Base-by-base conservation (phyloP, 1,140 invertebrate species). In the Dolichoris vasculosae region DNA sequence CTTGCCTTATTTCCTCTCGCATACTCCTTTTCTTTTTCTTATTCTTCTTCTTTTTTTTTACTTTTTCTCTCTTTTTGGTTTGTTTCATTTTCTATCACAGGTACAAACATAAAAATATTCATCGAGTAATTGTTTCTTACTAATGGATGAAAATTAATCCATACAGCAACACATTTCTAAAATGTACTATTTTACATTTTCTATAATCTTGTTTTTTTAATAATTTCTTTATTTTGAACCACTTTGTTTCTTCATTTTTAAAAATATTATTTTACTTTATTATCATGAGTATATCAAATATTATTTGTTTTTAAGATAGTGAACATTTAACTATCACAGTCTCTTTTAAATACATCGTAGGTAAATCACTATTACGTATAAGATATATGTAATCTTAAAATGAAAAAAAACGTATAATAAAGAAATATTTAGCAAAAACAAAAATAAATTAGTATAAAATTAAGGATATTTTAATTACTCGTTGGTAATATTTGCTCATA, bases 111-210 rank as follows among this genome's bases (percentile, higher is more conserved):
- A 51, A 9, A 51, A 9, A 17, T 51, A 51, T 51, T 9, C 17
- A 17, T 17, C 8, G 8, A 51, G 8, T 9, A 51, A 51, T 26
- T 63, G 11, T 26, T 63, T 23, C 26, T 26, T 63, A 15, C 26
- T 20, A 48, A 30, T 55, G 32, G 30, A 59, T n/a, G 26, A 83
- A 83, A 83, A 73, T 64, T 55, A 76, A 83, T 83, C 71, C 51
- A 20, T 83, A n/a, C 35, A 55, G 40, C 59, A 38, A 69, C 51
- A 64, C 55, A 38, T 76, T 79, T 20, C 77, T 15, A 35, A 30
- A n/a, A 63, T 76, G 82, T 40, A 43, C 71, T 51, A 83, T 32
- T 75, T 75, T 51, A 48, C 35, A 40, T 2, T 75, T 4, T 46
- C 20, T 17, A 20, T 38, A 43, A 63, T 59, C 51, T 63, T 23